Base-by-base conservation (phyloP, 2,797 vertebrate genomes). In the Acanthurus leucopareius region DNA sequence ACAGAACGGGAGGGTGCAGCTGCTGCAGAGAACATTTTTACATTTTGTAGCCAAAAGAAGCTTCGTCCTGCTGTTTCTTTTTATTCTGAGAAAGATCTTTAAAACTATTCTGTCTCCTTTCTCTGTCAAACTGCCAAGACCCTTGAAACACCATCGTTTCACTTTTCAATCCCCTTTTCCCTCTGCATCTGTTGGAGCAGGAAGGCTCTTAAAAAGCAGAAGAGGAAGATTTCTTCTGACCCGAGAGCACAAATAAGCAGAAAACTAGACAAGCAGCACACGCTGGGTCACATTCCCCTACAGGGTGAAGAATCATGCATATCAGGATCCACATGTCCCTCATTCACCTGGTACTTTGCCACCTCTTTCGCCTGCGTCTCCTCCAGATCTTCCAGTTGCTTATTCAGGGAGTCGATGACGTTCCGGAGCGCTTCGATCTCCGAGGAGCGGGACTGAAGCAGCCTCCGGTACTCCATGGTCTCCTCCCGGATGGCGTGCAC, bases 361-460 rank as follows among this genome's bases (percentile, higher is more conserved):
- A 97, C 94, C 74, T 97, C 96, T n/a, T 93, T 94, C 54, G 84
- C 82, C 88, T 95, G 96, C 19, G 79, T 93, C 63, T 96, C 95
- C 88, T 96, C 96, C 73, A 95, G 85, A 40, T 96, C 94, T 40
- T 93, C 93, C 80, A 97, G 94, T 71, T 96, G 95, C 75, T 94
- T 94, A 52, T 95, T 94, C 7, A 97, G 86, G 10, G 95, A 96
- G 40, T 96, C 89, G 74, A 96, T 96, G 87, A 95, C 92, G 48
- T 95, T 96, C 22, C 92, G 89, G 45, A 97, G 91, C n/a, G 94
- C 92, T 57, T 97, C 96, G 3, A 97, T 95, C 92, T 97, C 97
- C 0, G 95, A 94, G 2, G 95, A 95, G 52, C 95, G 93, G 40
- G 95, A 90, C 73, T 96, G 95, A 10, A 97, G 95, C 79, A 97